A percentile compares a stretch with the other conserved stretches of the same genome.
Conservation (phyloP, 2,113 vertebrate species). For the Glaucomys volans region DNA sequence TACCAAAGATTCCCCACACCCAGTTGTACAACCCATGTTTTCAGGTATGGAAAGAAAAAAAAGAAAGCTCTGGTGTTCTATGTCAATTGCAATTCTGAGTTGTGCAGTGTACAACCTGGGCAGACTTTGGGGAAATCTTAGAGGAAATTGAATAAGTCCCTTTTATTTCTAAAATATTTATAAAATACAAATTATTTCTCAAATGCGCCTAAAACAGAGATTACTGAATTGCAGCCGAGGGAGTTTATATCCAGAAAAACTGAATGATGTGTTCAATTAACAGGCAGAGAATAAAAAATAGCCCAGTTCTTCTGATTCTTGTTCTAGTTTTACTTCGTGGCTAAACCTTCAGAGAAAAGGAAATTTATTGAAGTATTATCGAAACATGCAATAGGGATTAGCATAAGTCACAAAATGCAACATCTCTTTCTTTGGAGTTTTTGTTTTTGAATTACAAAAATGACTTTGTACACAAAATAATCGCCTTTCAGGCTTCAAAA, state of each 20-base stretch:
- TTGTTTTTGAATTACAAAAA: background rate
- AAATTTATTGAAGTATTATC: background rate
- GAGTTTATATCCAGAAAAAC: background rate
- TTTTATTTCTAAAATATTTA: no score
- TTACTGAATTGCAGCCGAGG: background rate
- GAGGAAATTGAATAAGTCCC: fast-evolving
- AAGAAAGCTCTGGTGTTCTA: background rate
- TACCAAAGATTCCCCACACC: background rate
- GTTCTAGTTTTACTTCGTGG: background rate
- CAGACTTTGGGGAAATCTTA: background rate
- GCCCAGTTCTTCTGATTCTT: background rate
- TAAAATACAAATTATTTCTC: no score
- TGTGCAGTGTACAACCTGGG: background rate
- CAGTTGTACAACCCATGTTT: background rate
- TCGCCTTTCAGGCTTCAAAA: background rate
- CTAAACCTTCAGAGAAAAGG: background rate
- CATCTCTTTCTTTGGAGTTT: background rate
- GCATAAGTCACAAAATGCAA: background rate
- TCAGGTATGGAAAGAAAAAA: background rate
- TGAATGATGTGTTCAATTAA: background rate
- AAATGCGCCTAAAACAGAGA: background rate
- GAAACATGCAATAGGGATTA: background rate
- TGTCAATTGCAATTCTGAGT: background rate
- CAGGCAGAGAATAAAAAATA: background rate
- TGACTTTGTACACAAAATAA: background rate